Evolutionary conservation across 1,140 invertebrate genomes (phyloP).

Genomic region (Lepidurus apus): DNA sequence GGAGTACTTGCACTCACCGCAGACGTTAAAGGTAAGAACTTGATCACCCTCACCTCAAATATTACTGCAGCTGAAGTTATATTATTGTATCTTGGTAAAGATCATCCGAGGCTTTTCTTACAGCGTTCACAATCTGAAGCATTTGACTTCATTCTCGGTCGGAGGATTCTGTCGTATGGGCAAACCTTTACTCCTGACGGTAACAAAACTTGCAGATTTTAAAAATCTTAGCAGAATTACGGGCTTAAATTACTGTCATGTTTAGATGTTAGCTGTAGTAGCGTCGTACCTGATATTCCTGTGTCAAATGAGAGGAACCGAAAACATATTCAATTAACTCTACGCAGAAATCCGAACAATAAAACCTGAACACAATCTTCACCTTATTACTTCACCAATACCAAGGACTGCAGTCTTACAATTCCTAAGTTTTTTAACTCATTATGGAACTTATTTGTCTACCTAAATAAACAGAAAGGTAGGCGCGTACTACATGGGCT

Average conservation of each 20-base stretch:
- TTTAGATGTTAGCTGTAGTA: background rate
- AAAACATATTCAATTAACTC: too few species aligned
- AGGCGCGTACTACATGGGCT: too few species aligned
- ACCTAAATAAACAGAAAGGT: too few species aligned
- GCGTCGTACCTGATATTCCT: background rate
- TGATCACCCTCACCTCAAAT: background rate
- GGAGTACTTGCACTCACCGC: background rate
- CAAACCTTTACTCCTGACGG: background rate
- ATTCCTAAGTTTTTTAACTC: too few species aligned
- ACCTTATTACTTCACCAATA: too few species aligned
- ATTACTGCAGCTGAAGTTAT: background rate
- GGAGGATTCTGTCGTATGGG: background rate
- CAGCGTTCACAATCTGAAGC: too few species aligned
- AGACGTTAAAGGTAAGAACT: background rate
- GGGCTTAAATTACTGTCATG: background rate
- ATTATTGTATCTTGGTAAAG: background rate
- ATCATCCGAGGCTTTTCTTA: background rate
- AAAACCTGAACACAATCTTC: too few species aligned
- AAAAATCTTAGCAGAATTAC: background rate
- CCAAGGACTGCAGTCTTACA: too few species aligned
- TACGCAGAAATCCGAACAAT: too few species aligned
- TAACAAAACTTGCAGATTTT: background rate
- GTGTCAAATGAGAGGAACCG: too few species aligned
- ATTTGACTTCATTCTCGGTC: background rate
- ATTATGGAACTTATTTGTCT: too few species aligned